Conservation (phyloP, 2,113 vertebrate species). For the Turnix velox region DNA sequence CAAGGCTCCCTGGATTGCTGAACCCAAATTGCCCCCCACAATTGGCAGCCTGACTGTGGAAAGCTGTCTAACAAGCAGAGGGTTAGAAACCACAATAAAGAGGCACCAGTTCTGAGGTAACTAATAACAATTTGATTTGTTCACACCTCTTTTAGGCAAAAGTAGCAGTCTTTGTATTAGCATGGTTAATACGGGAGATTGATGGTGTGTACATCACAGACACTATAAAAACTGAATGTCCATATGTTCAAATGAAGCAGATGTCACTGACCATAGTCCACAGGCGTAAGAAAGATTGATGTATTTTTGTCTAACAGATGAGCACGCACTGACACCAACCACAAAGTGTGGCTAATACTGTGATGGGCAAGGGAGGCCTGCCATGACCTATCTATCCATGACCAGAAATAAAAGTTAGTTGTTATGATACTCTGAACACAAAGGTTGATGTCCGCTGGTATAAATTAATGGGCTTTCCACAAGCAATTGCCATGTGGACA, state of each 20-base stretch:
- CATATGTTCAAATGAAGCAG: background rate
- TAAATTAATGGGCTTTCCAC: background rate
- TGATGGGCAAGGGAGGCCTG: background rate
- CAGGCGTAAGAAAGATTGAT: background rate
- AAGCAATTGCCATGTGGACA: too few relatives aligned
- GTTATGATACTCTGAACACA: background rate
- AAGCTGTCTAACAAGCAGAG: background rate
- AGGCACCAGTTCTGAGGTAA: background rate
- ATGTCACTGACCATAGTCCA: background rate
- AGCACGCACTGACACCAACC: background rate
- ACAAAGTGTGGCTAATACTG: background rate
- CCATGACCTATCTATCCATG: background rate
- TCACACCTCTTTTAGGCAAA: background rate
- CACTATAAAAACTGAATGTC: background rate
- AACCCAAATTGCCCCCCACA: accelerated
- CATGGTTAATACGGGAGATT: background rate
- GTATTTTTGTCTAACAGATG: background rate
- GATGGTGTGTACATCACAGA: too few relatives aligned
- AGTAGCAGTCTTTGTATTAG: background rate
- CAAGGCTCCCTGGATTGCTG: background rate
- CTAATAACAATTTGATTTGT: background rate
- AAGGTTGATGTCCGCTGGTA: background rate
- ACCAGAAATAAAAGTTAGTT: background rate
- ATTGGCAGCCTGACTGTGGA: background rate
- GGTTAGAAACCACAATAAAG: background rate